Conservation (phyloP, 2,797 vertebrate species). For the Monodelphis domestica region DNA sequence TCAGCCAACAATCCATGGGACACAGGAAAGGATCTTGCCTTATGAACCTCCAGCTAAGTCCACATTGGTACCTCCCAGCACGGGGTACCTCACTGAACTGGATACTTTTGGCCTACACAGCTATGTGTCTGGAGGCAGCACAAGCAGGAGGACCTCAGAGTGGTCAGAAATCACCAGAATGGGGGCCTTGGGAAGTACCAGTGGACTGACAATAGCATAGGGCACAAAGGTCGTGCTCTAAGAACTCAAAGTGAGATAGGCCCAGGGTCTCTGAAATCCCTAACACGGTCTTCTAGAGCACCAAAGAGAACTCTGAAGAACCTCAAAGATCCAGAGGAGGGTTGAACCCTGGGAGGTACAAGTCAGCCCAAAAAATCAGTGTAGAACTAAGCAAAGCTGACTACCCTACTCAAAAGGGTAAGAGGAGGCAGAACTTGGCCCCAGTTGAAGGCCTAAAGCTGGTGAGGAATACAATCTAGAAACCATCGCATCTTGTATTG, state of each 20-base stretch:
- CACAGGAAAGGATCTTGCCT: neutral
- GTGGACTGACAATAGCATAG: neutral
- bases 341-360: neutral
- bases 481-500: neutral
- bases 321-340: neutral
- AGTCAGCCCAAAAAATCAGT: neutral
- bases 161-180: neutral
- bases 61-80: neutral
- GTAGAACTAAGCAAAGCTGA: neutral
- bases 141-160: neutral
- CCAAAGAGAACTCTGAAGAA: neutral
- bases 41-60: neutral
- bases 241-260: neutral
- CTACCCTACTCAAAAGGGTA: neutral
- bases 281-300: neutral
- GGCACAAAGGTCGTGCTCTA: too few species aligned
- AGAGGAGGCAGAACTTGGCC: neutral
- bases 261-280: neutral
- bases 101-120: neutral
- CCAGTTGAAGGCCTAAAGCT: neutral
- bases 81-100: neutral
- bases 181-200: neutral
- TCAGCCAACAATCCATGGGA: neutral
- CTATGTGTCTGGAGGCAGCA: neutral
- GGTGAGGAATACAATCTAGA: neutral